phyloP scores from a whole-genome alignment of 1,140 invertebrate genomes.

The Panulirus ornatus region DNA sequence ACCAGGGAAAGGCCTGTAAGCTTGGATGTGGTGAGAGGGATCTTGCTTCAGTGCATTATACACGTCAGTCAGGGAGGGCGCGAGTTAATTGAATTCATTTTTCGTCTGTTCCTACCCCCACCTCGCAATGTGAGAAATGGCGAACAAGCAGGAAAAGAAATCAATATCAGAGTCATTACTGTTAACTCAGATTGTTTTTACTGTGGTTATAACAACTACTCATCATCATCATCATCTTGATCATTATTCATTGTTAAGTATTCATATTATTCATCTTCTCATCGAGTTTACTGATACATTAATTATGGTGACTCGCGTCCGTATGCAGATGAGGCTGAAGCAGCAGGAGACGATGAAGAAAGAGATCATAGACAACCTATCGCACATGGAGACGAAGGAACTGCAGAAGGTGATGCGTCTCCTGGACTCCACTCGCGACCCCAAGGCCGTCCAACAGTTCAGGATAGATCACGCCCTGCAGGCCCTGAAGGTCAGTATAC shows the following conservation, averaged over 20 bases:
- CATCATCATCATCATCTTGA: not conserved
- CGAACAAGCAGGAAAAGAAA: too few species aligned
- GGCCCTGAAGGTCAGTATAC: conserved; percentile 33
- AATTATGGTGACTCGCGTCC: not conserved
- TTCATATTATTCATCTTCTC: too few species aligned
- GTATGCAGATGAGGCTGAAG: not conserved
- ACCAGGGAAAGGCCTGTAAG: too few species aligned
- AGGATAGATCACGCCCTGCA: conserved; percentile 25
- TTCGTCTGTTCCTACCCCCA: too few species aligned
- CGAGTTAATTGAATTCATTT: too few species aligned
- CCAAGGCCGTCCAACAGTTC: not conserved
- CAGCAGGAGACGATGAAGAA: not conserved
- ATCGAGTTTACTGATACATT: not conserved
- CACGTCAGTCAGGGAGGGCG: too few species aligned
- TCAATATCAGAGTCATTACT: too few species aligned
- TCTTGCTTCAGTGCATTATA: too few species aligned
- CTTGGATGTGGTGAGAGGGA: too few species aligned
- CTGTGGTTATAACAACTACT: not conserved
- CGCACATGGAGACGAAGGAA: not conserved
- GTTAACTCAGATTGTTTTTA: not conserved
- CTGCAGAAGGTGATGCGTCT: conserved; percentile 23
- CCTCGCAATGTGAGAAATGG: too few species aligned
- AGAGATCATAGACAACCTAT: not conserved
- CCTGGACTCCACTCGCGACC: conserved; percentile 9
- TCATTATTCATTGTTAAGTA: not conserved